phyloP scores from a whole-genome alignment of 2,113 vertebrate genomes.

The Trichomycterus rosablanca region DNA sequence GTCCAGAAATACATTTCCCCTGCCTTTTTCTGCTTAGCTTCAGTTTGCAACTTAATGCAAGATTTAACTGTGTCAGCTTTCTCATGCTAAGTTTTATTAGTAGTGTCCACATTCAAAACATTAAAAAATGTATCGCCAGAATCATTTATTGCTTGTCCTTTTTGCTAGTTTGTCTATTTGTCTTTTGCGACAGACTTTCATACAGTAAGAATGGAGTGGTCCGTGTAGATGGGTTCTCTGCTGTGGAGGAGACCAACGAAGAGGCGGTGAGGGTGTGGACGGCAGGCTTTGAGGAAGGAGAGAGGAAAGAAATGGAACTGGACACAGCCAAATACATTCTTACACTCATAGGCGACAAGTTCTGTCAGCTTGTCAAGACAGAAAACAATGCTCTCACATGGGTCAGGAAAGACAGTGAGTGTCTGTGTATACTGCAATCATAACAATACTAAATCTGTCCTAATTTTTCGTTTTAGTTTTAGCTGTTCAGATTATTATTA shows the following conservation, averaged over 20 bases:
- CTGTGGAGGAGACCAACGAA: slow-evolving; percentile 82
- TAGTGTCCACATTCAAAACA: not conserved
- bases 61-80: slow-evolving; percentile 4
- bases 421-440: not conserved
- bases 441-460: not conserved
- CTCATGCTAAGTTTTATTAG: not conserved
- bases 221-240: slow-evolving; percentile 84
- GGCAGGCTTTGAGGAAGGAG: slow-evolving; percentile 23
- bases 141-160: not conserved
- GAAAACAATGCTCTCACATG: slow-evolving; percentile 82
- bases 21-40: slow-evolving; percentile 1
- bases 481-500: too few species aligned
- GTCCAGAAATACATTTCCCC: slow-evolving; percentile 8
- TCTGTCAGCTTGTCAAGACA: slow-evolving; percentile 80
- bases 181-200: slow-evolving; percentile 68
- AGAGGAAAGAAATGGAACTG: slow-evolving; percentile 73
- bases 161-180: not conserved
- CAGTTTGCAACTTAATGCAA: not conserved
- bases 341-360: slow-evolving; percentile 81
- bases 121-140: not conserved
- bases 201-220: slow-evolving; percentile 87
- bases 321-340: slow-evolving; percentile 82
- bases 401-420: slow-evolving; percentile 81
- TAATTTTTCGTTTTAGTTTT: too few species aligned
- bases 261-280: slow-evolving; percentile 63